Evolutionary conservation across 2,888 invertebrate genomes (phyloP).

Genomic region (Drosophila maculinotata): DNA sequence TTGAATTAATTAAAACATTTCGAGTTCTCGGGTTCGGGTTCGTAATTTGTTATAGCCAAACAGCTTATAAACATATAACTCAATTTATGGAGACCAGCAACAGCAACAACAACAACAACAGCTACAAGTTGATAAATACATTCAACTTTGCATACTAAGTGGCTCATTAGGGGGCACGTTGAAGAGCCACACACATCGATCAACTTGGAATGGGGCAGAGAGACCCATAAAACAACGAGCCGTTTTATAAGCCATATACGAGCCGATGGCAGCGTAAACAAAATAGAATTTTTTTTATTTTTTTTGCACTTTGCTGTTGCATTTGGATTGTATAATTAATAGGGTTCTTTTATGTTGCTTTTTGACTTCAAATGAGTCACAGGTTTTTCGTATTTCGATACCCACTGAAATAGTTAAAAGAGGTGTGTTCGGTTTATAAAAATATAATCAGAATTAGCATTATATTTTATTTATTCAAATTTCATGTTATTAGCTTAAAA

Average conservation of each 20-base stretch:
- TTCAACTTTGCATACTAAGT: conserved; percentile 69
- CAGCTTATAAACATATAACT: conserved; percentile 49
- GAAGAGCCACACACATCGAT: conserved; percentile 66
- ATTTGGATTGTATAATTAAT: conserved; percentile 68
- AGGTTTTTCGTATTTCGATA: conserved; percentile 1
- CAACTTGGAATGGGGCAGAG: conserved; percentile 10
- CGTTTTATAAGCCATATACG: conserved; percentile 46
- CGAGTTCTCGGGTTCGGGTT: conserved; percentile 19
- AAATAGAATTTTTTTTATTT: conserved; percentile 59
- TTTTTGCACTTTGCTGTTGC: conserved; percentile 62
- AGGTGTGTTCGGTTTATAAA: not conserved
- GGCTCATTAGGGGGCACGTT: conserved; percentile 68
- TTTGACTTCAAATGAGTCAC: conserved; percentile 29
- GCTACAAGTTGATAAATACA: conserved; percentile 37
- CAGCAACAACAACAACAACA: conserved; percentile 35
- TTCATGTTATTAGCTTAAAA: too few species aligned
- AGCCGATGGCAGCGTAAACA: conserved; percentile 50
- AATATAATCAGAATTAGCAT: too few species aligned
- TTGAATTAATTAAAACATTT: conserved; percentile 58
- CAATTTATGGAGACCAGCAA: conserved; percentile 36
- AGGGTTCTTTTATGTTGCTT: conserved; percentile 3
- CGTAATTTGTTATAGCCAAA: conserved; percentile 45
- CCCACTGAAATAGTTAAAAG: not conserved
- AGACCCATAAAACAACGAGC: conserved; percentile 57
- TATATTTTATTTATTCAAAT: too few species aligned